Conservation (phyloP, 2,888 invertebrate genomes). For the Acanthoscelides obtectus region DNA sequence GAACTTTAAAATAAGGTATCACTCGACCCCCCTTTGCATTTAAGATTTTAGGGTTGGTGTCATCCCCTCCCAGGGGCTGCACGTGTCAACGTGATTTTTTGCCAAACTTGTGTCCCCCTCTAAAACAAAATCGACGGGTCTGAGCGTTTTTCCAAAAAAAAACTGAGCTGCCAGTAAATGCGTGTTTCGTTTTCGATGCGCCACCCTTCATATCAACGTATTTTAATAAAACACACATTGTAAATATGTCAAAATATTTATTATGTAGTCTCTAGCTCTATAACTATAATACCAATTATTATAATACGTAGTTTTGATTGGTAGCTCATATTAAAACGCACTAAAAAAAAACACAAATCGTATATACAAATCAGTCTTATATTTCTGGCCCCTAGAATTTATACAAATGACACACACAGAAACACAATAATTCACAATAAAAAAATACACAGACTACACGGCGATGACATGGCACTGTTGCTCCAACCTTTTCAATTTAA, state of each 20-base stretch:
- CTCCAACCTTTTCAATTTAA: slow-evolving; percentile 2
- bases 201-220: no score
- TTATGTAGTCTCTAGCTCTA: slow-evolving; percentile 19
- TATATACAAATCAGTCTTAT: slow-evolving; percentile 36
- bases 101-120: no score
- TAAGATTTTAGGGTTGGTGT: no score
- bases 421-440: slow-evolving; percentile 11
- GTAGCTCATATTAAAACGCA: slow-evolving; percentile 20
- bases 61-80: no score
- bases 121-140: no score
- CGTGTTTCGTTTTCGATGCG: no score
- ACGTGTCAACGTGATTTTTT: no score
- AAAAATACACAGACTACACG: slow-evolving; percentile 4
- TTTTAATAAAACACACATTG: background rate
- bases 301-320: slow-evolving; percentile 27
- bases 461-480: slow-evolving; percentile 10
- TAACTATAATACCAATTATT: slow-evolving; percentile 3
- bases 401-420: slow-evolving; percentile 4
- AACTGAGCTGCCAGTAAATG: no score
- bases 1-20: no score
- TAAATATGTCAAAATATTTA: slow-evolving; percentile 7
- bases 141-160: no score
- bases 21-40: no score
- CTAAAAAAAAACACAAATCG: slow-evolving; percentile 19
- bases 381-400: slow-evolving; percentile 32